These are phyloP conservation scores for Crotalus helleri DNA, from an alignment of 2,113 vertebrate species.

Conservation along the genomic window DNA sequence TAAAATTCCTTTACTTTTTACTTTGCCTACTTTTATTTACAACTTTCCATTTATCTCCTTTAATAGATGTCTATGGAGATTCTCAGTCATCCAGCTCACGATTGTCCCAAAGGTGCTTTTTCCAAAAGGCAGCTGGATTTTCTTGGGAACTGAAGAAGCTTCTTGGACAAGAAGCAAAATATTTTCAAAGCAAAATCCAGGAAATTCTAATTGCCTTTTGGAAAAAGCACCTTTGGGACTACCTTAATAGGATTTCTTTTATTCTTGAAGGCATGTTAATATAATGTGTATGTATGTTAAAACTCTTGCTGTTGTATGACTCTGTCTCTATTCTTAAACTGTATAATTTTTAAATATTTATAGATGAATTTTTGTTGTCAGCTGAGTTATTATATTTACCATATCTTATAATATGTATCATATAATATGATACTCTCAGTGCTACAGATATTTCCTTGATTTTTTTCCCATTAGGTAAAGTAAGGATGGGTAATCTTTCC, in stretches of 20 bases:
- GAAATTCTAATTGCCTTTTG: not conserved
- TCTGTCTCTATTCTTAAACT: not conserved
- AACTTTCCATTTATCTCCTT: slow-evolving; percentile 6
- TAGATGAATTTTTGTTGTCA: not conserved
- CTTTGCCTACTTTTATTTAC: not conserved
- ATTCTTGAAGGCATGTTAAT: slow-evolving; percentile 1
- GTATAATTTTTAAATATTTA: not conserved
- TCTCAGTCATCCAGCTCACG: not conserved
- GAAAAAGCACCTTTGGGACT: not conserved
- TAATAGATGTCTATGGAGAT: not conserved
- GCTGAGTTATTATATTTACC: not conserved
- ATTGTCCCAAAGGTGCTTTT: not conserved
- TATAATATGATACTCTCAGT: not conserved
- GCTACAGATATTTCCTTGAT: not conserved
- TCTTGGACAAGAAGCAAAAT: not conserved
- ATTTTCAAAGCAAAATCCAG: not conserved
- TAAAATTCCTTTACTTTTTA: not conserved
- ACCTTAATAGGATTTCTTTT: not conserved
- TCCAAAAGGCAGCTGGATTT: not conserved
- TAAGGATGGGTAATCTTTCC: not conserved
- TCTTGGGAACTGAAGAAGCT: not conserved
- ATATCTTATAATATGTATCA: not conserved
- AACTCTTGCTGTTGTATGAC: not conserved
- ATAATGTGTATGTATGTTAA: not conserved
- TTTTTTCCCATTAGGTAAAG: not conserved